Evolutionary conservation across 2,888 invertebrate species (phyloP), one percentile per base, ranked within the genome.

Genomic region (Drosophila neotestacea): DNA sequence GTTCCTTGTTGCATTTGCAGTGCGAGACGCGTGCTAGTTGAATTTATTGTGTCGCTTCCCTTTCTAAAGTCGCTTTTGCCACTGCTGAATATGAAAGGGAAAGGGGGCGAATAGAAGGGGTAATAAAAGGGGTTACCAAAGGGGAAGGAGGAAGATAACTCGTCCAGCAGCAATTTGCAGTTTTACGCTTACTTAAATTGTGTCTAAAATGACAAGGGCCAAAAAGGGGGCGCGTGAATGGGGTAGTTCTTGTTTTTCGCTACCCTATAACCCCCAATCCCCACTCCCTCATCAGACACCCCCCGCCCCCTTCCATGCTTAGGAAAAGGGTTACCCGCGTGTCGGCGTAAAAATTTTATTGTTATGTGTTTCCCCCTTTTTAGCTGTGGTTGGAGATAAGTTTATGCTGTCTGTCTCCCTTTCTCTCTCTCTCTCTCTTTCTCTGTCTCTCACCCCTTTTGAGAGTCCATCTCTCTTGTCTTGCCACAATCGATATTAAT

Each of bases 101-200:
- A 4, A 3, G 5, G 42, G 50, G n/a, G n/a, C n/a, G n/a, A 4
- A 16, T 22, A 32, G 27, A 32, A 39, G 39, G 30, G 28, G 1
- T 13, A 4, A 4, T 6, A 5, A 28, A 10, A 28, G 36, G 16
- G 22, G 16, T 16, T 16, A 16, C 16, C 16, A 16, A 16, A 16
- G 16, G 16, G 11, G 4, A 32, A 13, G 16, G 16, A 10, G 9
- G 28, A 13, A 6, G 11, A 10, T 10, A 13, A 36, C 62, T 44
- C 47, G 62, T 62, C 67, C 79, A 64, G 87, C 77, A 81, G 87
- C 86, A 86, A 86, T 89, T 86, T 88, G 87, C 89, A 86, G 86
- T 87, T 86, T 86, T 87, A 86, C 86, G 86, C 87, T 86, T 85
- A 80, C 89, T 86, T 88, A 87, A 88, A 88, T 88, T 86, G 85